These are phyloP conservation scores for Sturnira hondurensis DNA, from an alignment of 2,113 vertebrate species.

Conservation along the genomic window DNA sequence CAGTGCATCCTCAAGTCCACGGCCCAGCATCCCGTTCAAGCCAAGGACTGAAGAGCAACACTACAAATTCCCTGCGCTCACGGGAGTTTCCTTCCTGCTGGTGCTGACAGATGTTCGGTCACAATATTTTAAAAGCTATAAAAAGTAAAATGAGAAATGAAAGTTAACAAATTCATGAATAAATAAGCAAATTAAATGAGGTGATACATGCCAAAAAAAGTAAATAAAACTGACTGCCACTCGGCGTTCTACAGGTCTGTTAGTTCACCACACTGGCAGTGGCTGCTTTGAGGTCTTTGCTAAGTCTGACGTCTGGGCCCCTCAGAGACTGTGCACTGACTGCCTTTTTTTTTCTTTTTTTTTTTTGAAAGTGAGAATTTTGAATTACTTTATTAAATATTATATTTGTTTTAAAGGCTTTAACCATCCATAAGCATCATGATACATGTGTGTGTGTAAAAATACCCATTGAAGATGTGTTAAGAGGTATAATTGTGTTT, in stretches of 20 bases:
- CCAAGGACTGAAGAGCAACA: not conserved
- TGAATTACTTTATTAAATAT: slow-evolving; percentile 63
- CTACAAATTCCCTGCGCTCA: not conserved
- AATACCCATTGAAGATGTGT: slow-evolving; percentile 10
- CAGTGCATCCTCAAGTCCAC: not conserved
- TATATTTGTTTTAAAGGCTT: slow-evolving; percentile 32
- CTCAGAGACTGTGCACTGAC: not conserved
- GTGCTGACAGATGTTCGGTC: not conserved
- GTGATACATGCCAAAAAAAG: too few species aligned
- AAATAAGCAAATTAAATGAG: too few species aligned
- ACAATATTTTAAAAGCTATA: not conserved
- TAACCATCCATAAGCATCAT: slow-evolving; percentile 33
- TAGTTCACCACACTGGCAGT: too few species aligned
- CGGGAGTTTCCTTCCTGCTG: not conserved
- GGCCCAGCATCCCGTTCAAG: not conserved
- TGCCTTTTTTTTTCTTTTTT: not conserved
- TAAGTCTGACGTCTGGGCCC: not conserved
- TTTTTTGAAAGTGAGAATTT: slow-evolving; percentile 36
- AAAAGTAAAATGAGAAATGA: too few species aligned
- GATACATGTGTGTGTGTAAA: slow-evolving; percentile 7
- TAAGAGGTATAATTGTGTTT: slow-evolving; percentile 31
- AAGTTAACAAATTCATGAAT: too few species aligned
- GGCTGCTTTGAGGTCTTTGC: not conserved
- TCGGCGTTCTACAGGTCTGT: too few species aligned
- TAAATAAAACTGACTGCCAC: too few species aligned